phyloP scores from a whole-genome alignment of 2,888 invertebrate genomes.

The Trichogramma dendrolimi region DNA sequence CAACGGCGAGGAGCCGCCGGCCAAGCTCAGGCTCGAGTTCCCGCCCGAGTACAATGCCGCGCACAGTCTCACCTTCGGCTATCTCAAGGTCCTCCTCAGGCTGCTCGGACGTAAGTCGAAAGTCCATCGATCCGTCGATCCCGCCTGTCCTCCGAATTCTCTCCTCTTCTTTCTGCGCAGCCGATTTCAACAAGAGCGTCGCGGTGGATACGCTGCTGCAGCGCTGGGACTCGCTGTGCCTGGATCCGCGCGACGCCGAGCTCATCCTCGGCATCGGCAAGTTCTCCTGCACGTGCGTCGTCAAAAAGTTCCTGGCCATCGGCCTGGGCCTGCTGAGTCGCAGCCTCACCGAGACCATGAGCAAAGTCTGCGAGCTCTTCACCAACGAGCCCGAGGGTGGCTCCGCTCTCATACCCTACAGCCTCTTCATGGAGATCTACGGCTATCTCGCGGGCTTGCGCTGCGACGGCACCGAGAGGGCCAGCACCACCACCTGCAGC shows the following conservation, averaged over 20 bases:
- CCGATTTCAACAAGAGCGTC: slow-evolving; percentile 46
- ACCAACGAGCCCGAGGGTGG: slow-evolving; percentile 83
- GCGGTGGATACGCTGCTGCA: slow-evolving; percentile 50
- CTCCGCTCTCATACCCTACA: slow-evolving; percentile 67
- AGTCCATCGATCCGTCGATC: background rate
- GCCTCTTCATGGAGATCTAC: slow-evolving; percentile 60
- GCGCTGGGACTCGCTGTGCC: slow-evolving; percentile 65
- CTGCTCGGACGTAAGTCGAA: slow-evolving; percentile 60
- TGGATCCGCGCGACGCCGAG: slow-evolving; percentile 62
- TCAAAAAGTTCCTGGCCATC: slow-evolving; percentile 70
- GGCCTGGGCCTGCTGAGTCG: slow-evolving; percentile 68
- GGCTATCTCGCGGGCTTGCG: slow-evolving; percentile 46
- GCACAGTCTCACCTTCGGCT: slow-evolving; percentile 75
- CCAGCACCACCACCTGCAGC: slow-evolving; percentile 28
- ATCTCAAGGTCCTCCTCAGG: slow-evolving; percentile 70
- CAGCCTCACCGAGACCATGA: slow-evolving; percentile 75
- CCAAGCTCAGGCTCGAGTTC: slow-evolving; percentile 73
- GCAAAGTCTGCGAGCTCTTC: slow-evolving; percentile 73
- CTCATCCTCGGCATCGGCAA: slow-evolving; percentile 69
- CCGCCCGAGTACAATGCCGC: slow-evolving; percentile 63
- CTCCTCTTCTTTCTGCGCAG: background rate
- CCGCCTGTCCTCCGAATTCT: background rate
- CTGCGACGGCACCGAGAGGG: slow-evolving; percentile 42
- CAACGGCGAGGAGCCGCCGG: slow-evolving; percentile 73
- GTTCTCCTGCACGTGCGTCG: slow-evolving; percentile 65